phyloP scores from a whole-genome alignment of 2,113 vertebrate genomes.

The Tupaia tana region DNA sequence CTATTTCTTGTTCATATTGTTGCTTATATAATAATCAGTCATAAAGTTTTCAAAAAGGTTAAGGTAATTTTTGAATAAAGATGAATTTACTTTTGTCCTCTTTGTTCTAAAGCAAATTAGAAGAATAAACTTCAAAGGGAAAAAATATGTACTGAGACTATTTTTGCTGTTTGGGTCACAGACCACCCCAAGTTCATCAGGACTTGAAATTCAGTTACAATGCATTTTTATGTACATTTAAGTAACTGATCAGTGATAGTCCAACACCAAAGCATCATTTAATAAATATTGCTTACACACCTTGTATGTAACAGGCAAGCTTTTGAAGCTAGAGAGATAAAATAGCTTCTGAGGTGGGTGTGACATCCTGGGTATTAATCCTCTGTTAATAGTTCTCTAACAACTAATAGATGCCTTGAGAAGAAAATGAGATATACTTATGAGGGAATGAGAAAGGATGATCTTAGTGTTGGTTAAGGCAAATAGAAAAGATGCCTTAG shows the following conservation, averaged over 20 bases:
- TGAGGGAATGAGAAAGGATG: not conserved
- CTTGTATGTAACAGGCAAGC: not conserved
- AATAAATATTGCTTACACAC: not conserved
- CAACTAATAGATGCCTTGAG: not conserved
- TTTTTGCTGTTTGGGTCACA: slow-evolving; percentile 20
- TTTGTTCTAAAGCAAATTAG: slow-evolving; percentile 51
- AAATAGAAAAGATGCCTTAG: not conserved
- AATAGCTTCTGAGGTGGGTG: not conserved
- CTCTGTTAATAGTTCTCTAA: slow-evolving; percentile 24
- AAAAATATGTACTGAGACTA: not conserved
- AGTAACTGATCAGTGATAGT: slow-evolving; percentile 17
- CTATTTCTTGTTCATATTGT: not conserved
- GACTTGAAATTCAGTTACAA: slow-evolving; percentile 48
- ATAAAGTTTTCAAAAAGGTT: slow-evolving; percentile 38
- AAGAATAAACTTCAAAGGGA: slow-evolving; percentile 52
- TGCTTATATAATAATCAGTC: not conserved
- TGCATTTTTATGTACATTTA: not conserved
- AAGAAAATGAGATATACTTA: not conserved
- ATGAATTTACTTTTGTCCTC: slow-evolving; percentile 3
- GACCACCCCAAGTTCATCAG: not conserved
- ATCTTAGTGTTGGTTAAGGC: slow-evolving; percentile 8
- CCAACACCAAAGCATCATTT: not conserved
- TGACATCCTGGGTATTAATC: not conserved
- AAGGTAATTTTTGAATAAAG: slow-evolving; percentile 9
- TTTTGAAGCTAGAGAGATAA: slow-evolving; percentile 24